A percentile compares a stretch with the other conserved stretches of the same genome.
These are phyloP conservation scores for Hermaeophaga mercurialis DNA, from an alignment of 2,888 invertebrate genomes.

Conservation along the genomic window DNA sequence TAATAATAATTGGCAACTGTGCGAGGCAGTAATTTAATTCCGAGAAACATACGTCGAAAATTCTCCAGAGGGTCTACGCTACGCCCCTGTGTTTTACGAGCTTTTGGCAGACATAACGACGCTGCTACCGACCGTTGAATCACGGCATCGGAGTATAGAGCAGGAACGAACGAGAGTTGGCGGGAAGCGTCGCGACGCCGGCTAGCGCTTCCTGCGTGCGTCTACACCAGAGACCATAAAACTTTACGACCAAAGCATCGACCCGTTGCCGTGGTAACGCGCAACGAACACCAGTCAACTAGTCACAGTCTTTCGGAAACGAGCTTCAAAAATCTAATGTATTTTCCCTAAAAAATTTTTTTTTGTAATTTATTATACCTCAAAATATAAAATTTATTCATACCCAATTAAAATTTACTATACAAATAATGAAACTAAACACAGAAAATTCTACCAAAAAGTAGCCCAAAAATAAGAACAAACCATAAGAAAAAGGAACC, in stretches of 20 bases:
- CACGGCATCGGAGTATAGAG: slow-evolving; percentile 40
- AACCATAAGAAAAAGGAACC: too few species aligned
- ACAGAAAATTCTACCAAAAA: too few species aligned
- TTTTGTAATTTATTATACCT: too few species aligned
- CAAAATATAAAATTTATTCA: too few species aligned
- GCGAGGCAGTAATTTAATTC: slow-evolving; percentile 9
- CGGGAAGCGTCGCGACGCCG: slow-evolving; percentile 50
- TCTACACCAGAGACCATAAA: slow-evolving; percentile 56
- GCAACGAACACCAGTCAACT: slow-evolving; percentile 33
- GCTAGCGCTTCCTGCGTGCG: slow-evolving; percentile 47
- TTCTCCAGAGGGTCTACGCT: slow-evolving; percentile 15
- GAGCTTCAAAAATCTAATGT: too few species aligned
- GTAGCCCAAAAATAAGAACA: too few species aligned
- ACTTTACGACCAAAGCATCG: slow-evolving; percentile 59
- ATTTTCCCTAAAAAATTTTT: too few species aligned
- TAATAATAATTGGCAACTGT: slow-evolving; percentile 6
- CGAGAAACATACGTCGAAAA: slow-evolving; percentile 10
- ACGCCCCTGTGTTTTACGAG: slow-evolving; percentile 53
- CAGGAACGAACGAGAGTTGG: slow-evolving; percentile 1
- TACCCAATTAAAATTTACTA: too few species aligned
- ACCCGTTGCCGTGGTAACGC: slow-evolving; percentile 57
- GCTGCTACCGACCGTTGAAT: slow-evolving; percentile 49
- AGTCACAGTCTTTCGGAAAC: neutral
- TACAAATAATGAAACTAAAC: too few species aligned
- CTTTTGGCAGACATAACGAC: slow-evolving; percentile 52